Conservation (phyloP, 1,140 invertebrate species). For the Pemphigus obesinymphae region DNA sequence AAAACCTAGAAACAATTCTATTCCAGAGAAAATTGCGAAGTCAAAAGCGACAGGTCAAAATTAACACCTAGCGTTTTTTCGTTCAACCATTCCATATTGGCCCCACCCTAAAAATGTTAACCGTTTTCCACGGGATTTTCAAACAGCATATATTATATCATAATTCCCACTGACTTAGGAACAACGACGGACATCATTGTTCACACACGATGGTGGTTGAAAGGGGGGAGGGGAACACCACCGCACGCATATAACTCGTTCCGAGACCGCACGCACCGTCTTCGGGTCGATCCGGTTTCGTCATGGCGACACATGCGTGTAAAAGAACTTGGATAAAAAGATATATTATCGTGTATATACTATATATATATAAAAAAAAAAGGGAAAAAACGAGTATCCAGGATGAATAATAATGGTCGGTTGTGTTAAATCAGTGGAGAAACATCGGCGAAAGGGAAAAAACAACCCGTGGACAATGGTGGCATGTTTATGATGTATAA, state of each 20-base stretch:
- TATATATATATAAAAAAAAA: constrained; percentile 1
- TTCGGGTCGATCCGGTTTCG: constrained; percentile 32
- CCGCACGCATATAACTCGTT: neutral
- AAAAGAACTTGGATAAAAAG: neutral
- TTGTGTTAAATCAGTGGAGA: neutral
- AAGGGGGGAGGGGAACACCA: neutral
- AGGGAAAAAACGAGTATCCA: constrained; percentile 22
- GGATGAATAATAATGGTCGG: constrained; percentile 27
- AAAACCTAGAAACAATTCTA: too few relatives aligned
- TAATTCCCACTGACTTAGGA: neutral
- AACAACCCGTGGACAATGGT: constrained; percentile 20
- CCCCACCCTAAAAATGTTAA: too few relatives aligned
- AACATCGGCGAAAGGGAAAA: neutral
- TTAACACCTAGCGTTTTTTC: too few relatives aligned
- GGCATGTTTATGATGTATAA: constrained; percentile 24
- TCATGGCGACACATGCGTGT: constrained; percentile 7
- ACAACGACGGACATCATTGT: neutral
- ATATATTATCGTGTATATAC: neutral
- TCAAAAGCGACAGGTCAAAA: too few relatives aligned
- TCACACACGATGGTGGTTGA: neutral
- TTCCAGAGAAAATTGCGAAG: too few relatives aligned
- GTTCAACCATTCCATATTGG: too few relatives aligned
- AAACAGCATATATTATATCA: too few relatives aligned
- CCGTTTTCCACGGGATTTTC: neutral
- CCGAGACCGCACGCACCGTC: constrained; percentile 11